Base-by-base conservation (phyloP, 2,888 invertebrate species). In the Galerucella calmariensis region DNA sequence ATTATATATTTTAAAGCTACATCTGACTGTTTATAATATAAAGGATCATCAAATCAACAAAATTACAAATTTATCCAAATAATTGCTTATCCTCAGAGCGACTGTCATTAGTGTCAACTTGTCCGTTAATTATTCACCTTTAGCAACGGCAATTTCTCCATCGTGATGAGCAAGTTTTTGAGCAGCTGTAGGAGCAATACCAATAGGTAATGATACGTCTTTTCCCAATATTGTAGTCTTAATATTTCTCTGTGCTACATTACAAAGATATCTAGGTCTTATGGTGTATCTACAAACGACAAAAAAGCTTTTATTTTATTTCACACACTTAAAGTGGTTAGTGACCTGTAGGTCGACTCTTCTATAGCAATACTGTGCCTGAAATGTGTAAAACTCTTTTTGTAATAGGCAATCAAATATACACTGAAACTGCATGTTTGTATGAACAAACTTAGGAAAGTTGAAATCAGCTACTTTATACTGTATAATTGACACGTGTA, bases 161-260 rank as follows among this genome's bases (percentile, higher is more conserved):
- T 95, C 94, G 0, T 93, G 92, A 88, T 97, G 95, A 0, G 97
- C 97, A 94, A 97, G 93, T 82, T 91, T 91, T 86, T 97, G 97
- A 94, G 96, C 95, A 0, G 97, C 97, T 1, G 96, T 93, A 0
- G 97, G 97, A 0, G 97, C 92, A 76, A 97, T 91, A 10, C 95
- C 97, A 58, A 95, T 85, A 0, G 95, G 95, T 88, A 95, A 91
- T 1, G 92, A 88, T 1, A 95, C 88, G 72, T 88, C 89, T 48
- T 90, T 85, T 0, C 94, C 94, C 35, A 95, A 88, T 56, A 94
- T 88, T 1, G 88, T 89, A 0, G 92, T 92, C 9, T 89, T 88
- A 41, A 92, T 88, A 81, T 93, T 90, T 81, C 93, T 88, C 16
- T 88, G 87, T 0, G 92, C 90, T 2, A 96, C 94, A 85, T 96